Conservation (phyloP, 2,888 invertebrate genomes). For the Globia sparganii region DNA sequence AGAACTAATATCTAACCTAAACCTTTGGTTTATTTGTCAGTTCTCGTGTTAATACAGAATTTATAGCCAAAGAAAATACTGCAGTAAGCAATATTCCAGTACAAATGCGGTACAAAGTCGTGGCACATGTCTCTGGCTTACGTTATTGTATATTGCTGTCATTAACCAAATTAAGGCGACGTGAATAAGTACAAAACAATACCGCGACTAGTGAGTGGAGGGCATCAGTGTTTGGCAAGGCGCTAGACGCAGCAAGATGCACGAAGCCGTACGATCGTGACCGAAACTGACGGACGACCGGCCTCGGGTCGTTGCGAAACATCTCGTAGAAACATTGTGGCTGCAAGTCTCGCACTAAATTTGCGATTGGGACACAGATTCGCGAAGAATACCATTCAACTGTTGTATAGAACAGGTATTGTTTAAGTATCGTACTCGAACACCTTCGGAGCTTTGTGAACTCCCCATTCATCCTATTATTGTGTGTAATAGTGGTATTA, state of each 20-base stretch:
- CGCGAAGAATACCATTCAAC: constrained; percentile 81
- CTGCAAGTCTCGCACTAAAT: constrained; percentile 82
- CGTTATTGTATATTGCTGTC: constrained; percentile 48
- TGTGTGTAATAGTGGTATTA: constrained; percentile 62
- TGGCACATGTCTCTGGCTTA: constrained; percentile 33
- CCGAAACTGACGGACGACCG: constrained; percentile 80
- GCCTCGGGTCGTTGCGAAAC: constrained; percentile 86
- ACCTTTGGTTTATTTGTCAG: constrained; percentile 31
- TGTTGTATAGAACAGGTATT: constrained; percentile 71
- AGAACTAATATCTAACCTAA: constrained; percentile 25
- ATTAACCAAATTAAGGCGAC: constrained; percentile 65
- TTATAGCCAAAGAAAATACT: constrained; percentile 39
- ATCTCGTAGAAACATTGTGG: constrained; percentile 82
- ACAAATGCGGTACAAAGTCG: constrained; percentile 9
- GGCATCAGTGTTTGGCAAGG: constrained; percentile 72
- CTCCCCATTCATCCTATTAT: constrained; percentile 64
- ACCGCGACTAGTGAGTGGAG: constrained; percentile 62
- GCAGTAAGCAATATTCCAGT: constrained; percentile 10
- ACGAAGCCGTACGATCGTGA: constrained; percentile 84
- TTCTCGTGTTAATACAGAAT: constrained; percentile 28
- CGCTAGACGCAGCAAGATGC: constrained; percentile 71
- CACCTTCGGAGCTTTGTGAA: constrained; percentile 64
- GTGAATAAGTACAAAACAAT: constrained; percentile 64
- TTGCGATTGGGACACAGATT: constrained; percentile 84
- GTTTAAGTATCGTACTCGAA: constrained; percentile 69